phyloP scores from a whole-genome alignment of 2,888 invertebrate species.

The Amphipoea oculea region DNA sequence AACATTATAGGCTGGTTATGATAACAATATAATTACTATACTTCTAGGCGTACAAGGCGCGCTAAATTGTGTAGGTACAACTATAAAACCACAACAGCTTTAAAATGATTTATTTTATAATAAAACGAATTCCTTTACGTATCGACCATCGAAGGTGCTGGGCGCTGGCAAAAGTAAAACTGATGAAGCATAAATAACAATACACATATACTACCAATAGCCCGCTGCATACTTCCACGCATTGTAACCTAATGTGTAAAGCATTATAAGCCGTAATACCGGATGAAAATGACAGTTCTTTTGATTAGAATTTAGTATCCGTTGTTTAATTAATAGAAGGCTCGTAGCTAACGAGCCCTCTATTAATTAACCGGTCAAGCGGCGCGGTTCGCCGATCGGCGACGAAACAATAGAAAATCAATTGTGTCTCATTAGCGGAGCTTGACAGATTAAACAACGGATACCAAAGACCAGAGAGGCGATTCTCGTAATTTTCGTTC shows the following conservation, averaged over 20 bases:
- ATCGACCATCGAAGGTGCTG: neutral
- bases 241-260: slow-evolving; percentile 18
- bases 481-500: too few relatives aligned
- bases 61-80: neutral
- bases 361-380: too few relatives aligned
- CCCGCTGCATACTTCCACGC: slow-evolving; percentile 43
- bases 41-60: neutral
- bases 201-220: slow-evolving; percentile 1
- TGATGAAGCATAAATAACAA: slow-evolving; percentile 20
- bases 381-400: too few relatives aligned
- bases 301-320: slow-evolving; percentile 20
- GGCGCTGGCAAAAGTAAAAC: slow-evolving; percentile 33
- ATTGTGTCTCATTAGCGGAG: too few relatives aligned
- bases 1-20: too few relatives aligned
- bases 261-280: neutral
- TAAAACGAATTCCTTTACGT: slow-evolving; percentile 18
- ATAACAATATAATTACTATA: neutral
- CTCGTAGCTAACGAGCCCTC: too few relatives aligned
- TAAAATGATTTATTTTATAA: slow-evolving; percentile 1
- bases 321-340: too few relatives aligned
- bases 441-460: too few relatives aligned
- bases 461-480: too few relatives aligned
- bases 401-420: too few relatives aligned
- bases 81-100: slow-evolving; percentile 5
- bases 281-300: slow-evolving; percentile 43